Conservation (phyloP, 2,113 vertebrate genomes). For the Taxidea taxus region DNA sequence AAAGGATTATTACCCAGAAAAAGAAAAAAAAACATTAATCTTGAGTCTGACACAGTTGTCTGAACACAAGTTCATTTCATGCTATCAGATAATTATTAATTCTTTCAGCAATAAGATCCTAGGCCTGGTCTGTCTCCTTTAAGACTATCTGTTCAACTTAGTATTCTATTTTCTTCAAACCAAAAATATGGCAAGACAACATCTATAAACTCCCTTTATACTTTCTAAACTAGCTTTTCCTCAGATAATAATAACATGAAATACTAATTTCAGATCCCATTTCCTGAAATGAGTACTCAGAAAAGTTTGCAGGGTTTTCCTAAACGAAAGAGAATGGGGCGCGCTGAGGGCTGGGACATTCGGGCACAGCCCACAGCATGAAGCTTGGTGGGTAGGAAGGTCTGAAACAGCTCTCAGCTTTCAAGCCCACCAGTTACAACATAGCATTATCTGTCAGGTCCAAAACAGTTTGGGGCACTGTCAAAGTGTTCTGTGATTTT, state of each 20-base stretch:
- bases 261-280: neutral
- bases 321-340: neutral
- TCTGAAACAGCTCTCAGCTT: neutral
- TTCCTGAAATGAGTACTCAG: neutral
- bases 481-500: neutral
- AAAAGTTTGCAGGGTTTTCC: neutral
- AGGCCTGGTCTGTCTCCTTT: neutral
- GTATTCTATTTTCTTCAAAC: neutral
- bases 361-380: neutral
- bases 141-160: neutral
- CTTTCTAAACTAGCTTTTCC: neutral
- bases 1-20: neutral
- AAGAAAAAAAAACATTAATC: neutral
- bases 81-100: neutral
- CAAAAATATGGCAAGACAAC: neutral
- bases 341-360: neutral
- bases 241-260: neutral
- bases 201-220: neutral
- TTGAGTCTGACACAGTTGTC: neutral
- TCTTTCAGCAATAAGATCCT: neutral
- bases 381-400: neutral
- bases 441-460: no score
- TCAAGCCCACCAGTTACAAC: neutral
- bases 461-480: neutral
- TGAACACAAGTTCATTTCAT: neutral